A percentile compares a stretch with the other conserved stretches of the same genome.
These are phyloP conservation scores for Bursaphelenchus okinawaensis DNA, from an alignment of 2,888 invertebrate genomes.

Conservation along the genomic window DNA sequence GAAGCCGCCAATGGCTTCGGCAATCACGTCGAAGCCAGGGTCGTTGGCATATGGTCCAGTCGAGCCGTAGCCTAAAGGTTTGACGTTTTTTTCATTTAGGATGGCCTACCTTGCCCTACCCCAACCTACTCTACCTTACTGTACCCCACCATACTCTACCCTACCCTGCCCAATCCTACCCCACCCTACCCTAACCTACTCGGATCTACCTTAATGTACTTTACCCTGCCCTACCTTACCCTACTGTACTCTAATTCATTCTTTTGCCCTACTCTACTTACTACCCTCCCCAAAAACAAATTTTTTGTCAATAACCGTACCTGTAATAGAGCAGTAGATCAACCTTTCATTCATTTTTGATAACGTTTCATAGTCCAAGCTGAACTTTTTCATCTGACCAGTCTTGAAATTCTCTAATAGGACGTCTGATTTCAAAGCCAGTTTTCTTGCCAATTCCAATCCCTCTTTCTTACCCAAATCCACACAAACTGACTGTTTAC, in stretches of 20 bases:
- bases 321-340: conserved; percentile 87
- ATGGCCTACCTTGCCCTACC: too few relatives aligned
- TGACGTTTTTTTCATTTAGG: too few relatives aligned
- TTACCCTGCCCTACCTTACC: too few relatives aligned
- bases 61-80: conserved; percentile 70
- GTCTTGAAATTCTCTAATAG: conserved; percentile 89
- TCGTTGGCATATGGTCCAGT: conserved; percentile 77
- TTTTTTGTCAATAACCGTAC: conserved; percentile 35
- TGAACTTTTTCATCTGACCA: conserved; percentile 73
- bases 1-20: conserved; percentile 83
- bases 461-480: conserved; percentile 73
- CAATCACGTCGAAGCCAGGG: conserved; percentile 94
- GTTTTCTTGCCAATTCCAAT: conserved; percentile 60
- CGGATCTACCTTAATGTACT: too few relatives aligned
- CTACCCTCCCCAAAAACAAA: conserved; percentile 11
- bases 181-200: too few relatives aligned
- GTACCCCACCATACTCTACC: too few relatives aligned
- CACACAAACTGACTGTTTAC: conserved; percentile 84
- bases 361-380: conserved; percentile 75
- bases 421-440: conserved; percentile 76
- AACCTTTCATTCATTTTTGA: conserved; percentile 70
- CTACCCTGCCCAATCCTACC: too few relatives aligned
- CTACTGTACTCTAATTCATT: too few relatives aligned
- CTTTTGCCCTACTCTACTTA: too few relatives aligned
- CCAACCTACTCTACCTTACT: too few relatives aligned